Evolutionary conservation across 2,113 vertebrate genomes (phyloP).

Genomic region (Formicarius rufipectus): DNA sequence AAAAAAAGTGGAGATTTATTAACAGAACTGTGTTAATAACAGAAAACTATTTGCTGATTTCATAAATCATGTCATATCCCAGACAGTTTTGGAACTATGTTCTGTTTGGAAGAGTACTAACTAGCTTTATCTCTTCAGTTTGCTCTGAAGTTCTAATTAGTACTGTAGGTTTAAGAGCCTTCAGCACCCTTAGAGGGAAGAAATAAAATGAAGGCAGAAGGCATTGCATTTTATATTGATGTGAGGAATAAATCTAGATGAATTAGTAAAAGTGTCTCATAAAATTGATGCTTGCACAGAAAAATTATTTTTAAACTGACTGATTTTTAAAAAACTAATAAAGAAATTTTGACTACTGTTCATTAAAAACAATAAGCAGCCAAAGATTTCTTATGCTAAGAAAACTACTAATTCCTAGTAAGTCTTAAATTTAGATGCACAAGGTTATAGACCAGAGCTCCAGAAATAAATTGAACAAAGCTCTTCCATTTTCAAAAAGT

Average conservation of each 20-base stretch:
- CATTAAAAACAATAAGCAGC: background rate
- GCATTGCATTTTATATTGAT: background rate
- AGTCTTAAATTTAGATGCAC: background rate
- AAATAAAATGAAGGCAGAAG: background rate
- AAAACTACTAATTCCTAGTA: background rate
- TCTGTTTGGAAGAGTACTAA: background rate
- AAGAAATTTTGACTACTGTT: background rate
- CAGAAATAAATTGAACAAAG: background rate
- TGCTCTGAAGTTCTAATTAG: background rate
- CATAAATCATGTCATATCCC: background rate
- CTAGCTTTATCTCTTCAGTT: background rate
- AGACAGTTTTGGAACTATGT: background rate
- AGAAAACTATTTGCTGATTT: background rate
- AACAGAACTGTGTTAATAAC: background rate
- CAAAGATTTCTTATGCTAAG: background rate
- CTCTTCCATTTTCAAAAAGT: background rate
- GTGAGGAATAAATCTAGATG: background rate
- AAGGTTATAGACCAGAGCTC: background rate
- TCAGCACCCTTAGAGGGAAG: background rate
- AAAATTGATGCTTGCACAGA: background rate
- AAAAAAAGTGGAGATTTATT: background rate
- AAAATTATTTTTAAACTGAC: background rate
- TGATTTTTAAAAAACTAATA: background rate
- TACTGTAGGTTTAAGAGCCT: background rate
- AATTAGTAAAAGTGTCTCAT: background rate